These are phyloP conservation scores for Ennomos fuscantarius DNA, from an alignment of 2,888 invertebrate genomes.

Conservation along the genomic window DNA sequence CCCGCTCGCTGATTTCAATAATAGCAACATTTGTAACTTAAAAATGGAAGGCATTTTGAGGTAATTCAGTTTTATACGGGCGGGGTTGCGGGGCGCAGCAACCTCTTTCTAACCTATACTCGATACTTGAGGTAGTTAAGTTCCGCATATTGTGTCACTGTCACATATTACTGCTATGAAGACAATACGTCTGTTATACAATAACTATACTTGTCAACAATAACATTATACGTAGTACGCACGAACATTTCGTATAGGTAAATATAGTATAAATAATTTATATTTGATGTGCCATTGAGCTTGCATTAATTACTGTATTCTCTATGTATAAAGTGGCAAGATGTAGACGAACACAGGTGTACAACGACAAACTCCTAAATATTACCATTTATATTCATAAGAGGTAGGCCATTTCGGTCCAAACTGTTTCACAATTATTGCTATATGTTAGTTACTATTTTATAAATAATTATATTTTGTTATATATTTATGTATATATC, in stretches of 20 bases:
- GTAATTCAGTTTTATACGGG: conserved; percentile 47
- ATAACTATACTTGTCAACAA: conserved; percentile 67
- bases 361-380: conserved; percentile 31
- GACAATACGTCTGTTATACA: conserved; percentile 72
- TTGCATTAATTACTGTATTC: conserved; percentile 28
- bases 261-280: conserved; percentile 33
- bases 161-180: conserved; percentile 74
- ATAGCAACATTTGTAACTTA: conserved; percentile 48
- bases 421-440: conserved; percentile 45
- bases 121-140: conserved; percentile 82
- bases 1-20: conserved; percentile 25
- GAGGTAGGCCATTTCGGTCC: conserved; percentile 69
- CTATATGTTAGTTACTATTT: conserved; percentile 29
- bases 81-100: conserved; percentile 48
- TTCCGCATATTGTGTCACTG: conserved; percentile 72
- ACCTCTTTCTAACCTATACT: conserved; percentile 71
- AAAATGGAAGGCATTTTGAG: conserved; percentile 70
- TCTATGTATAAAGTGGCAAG: conserved; percentile 37
- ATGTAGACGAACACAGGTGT: conserved; percentile 32
- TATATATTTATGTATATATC: conserved; percentile 23
- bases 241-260: conserved; percentile 50
- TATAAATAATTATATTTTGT: conserved; percentile 23
- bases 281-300: conserved; percentile 24
- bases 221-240: conserved; percentile 59
- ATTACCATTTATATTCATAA: conserved; percentile 37